Evolutionary conservation across 2,888 invertebrate genomes (phyloP).

Genomic region (Troilus luridus): DNA sequence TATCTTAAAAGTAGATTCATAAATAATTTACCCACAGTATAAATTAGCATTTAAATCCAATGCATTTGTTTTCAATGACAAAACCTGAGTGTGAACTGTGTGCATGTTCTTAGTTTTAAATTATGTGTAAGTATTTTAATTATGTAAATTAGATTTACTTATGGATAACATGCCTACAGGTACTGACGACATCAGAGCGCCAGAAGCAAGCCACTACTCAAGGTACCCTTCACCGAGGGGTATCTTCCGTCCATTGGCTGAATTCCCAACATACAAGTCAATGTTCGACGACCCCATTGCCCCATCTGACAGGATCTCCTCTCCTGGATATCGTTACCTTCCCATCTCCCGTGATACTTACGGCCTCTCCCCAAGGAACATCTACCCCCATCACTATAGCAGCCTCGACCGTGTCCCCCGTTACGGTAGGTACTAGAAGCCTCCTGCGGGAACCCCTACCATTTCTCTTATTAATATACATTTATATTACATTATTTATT

Average conservation of each 20-base stretch:
- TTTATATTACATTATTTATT: constrained; percentile 44
- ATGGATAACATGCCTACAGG: constrained; percentile 72
- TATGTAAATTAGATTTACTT: constrained; percentile 3
- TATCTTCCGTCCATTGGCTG: constrained; percentile 74
- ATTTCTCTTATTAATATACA: background rate
- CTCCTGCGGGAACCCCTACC: constrained; percentile 24
- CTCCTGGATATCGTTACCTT: constrained; percentile 91
- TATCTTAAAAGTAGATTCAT: background rate
- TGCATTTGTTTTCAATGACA: constrained; percentile 36
- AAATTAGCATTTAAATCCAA: background rate
- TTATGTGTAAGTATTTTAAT: background rate
- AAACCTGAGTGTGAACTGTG: constrained; percentile 10
- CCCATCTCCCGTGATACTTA: constrained; percentile 92
- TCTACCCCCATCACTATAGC: constrained; percentile 87
- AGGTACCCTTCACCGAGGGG: constrained; percentile 70
- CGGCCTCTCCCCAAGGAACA: constrained; percentile 89
- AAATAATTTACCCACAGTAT: background rate
- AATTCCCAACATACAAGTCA: constrained; percentile 84
- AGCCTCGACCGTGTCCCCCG: constrained; percentile 72
- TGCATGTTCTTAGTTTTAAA: constrained; percentile 34
- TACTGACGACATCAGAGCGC: constrained; percentile 92
- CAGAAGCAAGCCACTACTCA: constrained; percentile 73
- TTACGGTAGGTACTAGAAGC: constrained; percentile 79
- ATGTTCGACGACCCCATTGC: constrained; percentile 88
- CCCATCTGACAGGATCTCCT: constrained; percentile 87